Base-by-base conservation (phyloP, 1,140 invertebrate genomes). In the Scaptomyza pallida region DNA sequence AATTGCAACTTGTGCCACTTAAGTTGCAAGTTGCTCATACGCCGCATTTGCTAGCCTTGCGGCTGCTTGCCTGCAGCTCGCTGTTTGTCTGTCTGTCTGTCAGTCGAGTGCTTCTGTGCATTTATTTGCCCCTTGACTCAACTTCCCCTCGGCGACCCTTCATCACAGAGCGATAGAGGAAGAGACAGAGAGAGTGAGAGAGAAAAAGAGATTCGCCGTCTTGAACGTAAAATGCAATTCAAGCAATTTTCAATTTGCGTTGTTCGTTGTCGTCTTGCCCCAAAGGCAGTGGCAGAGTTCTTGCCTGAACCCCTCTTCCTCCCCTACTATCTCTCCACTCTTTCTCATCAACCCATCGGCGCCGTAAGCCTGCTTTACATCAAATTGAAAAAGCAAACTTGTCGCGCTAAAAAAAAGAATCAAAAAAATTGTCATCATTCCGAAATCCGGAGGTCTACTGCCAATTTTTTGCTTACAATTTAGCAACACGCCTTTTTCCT, bases 171-270 rank as follows among this genome's bases (percentile, higher is more conserved):
- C 21, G 21, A 23, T 4, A 23, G 3, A 0, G 44, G 4, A 5
- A 6, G 4, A 26, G 23, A 26, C 5, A 26, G 5, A 6, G 23
- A 26, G 23, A 26, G 23, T 6, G 4, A 26, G 23, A 26, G 23
- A 4, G 23, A 26, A 26, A 26, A 6, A 26, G 5, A 26, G 23
- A 26, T 26, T 51, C 43, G 35, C 40, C 30, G 47, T 19, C 47
- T 55, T 65, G 17, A 54, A 40, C 55, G 62, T 61, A 72, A 77
- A 85, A 73, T 79, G 81, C 81, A 86, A 85, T 85, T 85, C 61
- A 71, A 80, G 81, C 81, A 77, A 86, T 85, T 85, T 86, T 86
- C 80, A 77, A 85, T 86, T 85, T 85, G 68, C 68, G 62, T 74
- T 83, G 62, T 63, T 63, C 57, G 65, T 41, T 50, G 56, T 59